phyloP scores from a whole-genome alignment of 2,113 vertebrate genomes.

The Heptranchias perlo region DNA sequence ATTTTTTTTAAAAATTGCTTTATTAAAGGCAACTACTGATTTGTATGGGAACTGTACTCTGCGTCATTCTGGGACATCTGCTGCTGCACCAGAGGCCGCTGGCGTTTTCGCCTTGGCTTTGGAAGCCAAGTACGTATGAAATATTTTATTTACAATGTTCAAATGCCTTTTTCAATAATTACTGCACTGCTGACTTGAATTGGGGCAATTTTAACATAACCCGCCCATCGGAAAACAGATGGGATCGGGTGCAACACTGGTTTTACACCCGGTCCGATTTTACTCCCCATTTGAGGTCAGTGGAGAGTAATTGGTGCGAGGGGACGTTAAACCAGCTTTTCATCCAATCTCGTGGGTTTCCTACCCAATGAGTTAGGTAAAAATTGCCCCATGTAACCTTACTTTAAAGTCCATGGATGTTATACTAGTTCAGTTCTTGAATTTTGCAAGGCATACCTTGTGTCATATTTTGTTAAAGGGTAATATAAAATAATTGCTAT shows the following conservation, averaged over 20 bases:
- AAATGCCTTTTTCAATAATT: background rate
- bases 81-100: constrained; percentile 92
- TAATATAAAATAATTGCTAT: background rate
- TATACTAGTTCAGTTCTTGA: background rate
- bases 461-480: background rate
- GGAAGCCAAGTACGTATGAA: constrained; percentile 87
- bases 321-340: too few species aligned
- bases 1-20: constrained; percentile 40
- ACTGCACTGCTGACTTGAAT: background rate
- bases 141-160: background rate
- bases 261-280: too few species aligned
- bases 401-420: background rate
- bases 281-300: too few species aligned
- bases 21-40: constrained; percentile 88
- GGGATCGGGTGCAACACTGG: too few species aligned
- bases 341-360: too few species aligned
- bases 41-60: constrained; percentile 96
- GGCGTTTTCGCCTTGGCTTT: constrained; percentile 93
- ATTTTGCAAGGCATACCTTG: background rate
- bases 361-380: too few species aligned
- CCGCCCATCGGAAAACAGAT: too few species aligned
- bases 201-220: too few species aligned
- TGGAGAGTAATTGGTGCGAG: too few species aligned
- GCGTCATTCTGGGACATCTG: constrained; percentile 94
- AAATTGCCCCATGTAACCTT: too few species aligned